These are phyloP conservation scores for Aegithalos caudatus DNA, from an alignment of 2,113 vertebrate species.

Conservation along the genomic window DNA sequence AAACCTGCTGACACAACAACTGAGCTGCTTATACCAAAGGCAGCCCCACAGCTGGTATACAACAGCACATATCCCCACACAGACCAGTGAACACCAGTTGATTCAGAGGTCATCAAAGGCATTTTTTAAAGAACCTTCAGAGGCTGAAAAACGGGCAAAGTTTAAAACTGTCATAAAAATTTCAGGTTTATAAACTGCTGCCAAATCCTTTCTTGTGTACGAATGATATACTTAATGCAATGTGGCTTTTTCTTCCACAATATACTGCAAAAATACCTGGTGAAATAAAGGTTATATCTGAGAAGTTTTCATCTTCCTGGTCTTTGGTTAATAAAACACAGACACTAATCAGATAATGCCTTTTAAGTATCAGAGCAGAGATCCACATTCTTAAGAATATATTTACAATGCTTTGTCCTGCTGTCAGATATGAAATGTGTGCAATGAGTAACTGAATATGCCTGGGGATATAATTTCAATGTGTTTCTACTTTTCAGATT, in stretches of 20 bases:
- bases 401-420: constrained; percentile 14
- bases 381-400: not conserved
- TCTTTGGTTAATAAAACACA: constrained; percentile 12
- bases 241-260: not conserved
- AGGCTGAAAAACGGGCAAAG: not conserved
- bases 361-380: constrained; percentile 6
- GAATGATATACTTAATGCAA: not conserved
- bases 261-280: not conserved
- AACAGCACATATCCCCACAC: not conserved
- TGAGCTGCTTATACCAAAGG: not conserved
- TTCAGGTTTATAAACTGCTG: not conserved
- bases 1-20: constrained; percentile 27
- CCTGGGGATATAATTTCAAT: not conserved
- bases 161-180: not conserved
- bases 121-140: not conserved
- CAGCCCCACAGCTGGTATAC: not conserved
- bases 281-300: not conserved
- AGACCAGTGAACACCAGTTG: not conserved
- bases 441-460: not conserved
- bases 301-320: not conserved
- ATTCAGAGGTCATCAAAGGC: not conserved
- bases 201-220: not conserved
- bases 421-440: constrained; percentile 1
- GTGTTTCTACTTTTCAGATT: not conserved
- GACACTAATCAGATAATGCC: not conserved